Evolutionary conservation across 2,113 vertebrate species (phyloP).

Genomic region (Gavia stellata): DNA sequence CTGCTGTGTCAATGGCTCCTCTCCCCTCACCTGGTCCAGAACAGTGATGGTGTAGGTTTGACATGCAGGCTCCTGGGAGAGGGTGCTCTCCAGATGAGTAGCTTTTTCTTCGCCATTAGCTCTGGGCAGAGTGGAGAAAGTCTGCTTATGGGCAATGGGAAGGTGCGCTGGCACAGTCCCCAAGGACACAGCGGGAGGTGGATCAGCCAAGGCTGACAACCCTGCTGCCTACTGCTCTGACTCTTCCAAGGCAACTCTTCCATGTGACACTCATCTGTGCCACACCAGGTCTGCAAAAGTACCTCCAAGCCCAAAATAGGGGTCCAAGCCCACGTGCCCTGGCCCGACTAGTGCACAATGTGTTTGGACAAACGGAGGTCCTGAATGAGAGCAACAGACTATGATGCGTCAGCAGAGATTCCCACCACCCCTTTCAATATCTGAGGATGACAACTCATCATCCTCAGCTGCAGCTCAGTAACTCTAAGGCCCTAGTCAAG

Average conservation of each 20-base stretch:
- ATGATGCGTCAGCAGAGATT: background rate
- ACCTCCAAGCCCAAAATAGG: background rate
- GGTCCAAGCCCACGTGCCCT: background rate
- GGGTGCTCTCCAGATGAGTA: background rate
- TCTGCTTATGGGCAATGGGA: background rate
- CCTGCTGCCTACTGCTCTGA: background rate
- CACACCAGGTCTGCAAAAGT: background rate
- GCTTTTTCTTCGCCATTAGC: background rate
- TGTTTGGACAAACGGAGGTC: background rate
- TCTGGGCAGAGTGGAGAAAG: background rate
- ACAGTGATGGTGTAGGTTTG: background rate
- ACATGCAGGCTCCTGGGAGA: background rate
- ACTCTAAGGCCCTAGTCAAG: background rate
- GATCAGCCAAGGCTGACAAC: background rate
- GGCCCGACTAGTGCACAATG: background rate
- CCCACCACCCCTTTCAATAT: background rate
- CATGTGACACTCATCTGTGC: background rate
- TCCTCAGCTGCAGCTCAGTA: background rate
- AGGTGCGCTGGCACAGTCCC: background rate
- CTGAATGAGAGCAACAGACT: background rate
- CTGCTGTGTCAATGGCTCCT: background rate
- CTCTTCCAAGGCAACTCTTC: background rate
- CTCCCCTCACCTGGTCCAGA: background rate
- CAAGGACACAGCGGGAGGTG: fast-evolving
- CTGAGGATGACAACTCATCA: background rate